A percentile compares a stretch with the other conserved stretches of the same genome.
phyloP scores from a whole-genome alignment of 2,797 vertebrate genomes.

The Manis crassicaudata region DNA sequence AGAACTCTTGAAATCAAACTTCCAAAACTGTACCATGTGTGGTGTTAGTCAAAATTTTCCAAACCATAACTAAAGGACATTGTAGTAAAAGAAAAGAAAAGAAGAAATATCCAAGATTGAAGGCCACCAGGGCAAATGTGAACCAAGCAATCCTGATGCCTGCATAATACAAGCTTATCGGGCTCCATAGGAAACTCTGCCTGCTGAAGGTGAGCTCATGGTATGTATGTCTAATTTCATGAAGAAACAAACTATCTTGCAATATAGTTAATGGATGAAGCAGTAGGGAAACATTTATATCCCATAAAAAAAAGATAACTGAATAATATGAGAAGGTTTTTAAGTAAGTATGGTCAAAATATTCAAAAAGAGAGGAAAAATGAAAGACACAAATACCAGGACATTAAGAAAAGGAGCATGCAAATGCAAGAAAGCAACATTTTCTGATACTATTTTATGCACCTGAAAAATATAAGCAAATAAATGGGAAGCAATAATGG shows the following conservation, averaged over 20 bases:
- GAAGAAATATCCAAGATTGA: constrained; percentile 56
- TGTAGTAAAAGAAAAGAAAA: constrained; percentile 65
- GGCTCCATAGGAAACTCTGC: constrained; percentile 5
- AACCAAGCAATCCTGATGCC: constrained; percentile 53
- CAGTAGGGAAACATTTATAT: neutral
- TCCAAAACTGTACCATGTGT: constrained; percentile 68
- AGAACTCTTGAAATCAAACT: constrained; percentile 72
- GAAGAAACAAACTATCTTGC: constrained; percentile 14
- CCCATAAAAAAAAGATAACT: neutral
- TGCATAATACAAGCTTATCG: neutral
- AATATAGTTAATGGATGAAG: neutral
- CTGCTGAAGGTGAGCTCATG: neutral
- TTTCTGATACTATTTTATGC: neutral
- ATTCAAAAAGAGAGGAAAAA: neutral
- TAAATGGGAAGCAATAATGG: neutral
- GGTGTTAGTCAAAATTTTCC: constrained; percentile 64
- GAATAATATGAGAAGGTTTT: constrained; percentile 16
- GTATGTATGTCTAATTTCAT: neutral
- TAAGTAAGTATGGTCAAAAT: neutral
- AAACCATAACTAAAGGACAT: constrained; percentile 58
- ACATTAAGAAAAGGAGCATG: neutral
- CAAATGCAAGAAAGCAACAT: neutral
- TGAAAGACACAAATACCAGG: neutral
- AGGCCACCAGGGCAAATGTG: constrained; percentile 41
- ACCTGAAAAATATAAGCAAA: neutral